These are phyloP conservation scores for Panulirus ornatus DNA, from an alignment of 1,140 invertebrate species.

Conservation along the genomic window DNA sequence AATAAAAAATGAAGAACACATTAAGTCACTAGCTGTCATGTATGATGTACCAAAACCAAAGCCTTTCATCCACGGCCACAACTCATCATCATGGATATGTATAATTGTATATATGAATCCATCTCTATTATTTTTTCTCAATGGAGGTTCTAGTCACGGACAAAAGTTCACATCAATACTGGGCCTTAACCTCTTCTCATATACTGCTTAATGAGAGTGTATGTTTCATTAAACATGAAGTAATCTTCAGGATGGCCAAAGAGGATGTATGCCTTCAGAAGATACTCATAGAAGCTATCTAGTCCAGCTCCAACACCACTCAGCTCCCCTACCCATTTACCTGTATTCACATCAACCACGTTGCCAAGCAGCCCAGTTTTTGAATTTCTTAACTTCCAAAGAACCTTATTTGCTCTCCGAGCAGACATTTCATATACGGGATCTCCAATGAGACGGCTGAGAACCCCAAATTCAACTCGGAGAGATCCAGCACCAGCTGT, in stretches of 20 bases:
- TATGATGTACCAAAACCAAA: too few relatives aligned
- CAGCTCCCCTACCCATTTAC: slow-evolving; percentile 83
- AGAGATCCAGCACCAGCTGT: slow-evolving; percentile 84
- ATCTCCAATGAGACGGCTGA: slow-evolving; percentile 83
- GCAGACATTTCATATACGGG: slow-evolving; percentile 83
- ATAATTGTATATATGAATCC: too few relatives aligned
- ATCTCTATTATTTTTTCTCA: too few relatives aligned
- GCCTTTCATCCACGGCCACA: too few relatives aligned
- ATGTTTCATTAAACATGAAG: slow-evolving; percentile 83
- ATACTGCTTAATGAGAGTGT: slow-evolving; percentile 82
- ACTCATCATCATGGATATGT: too few relatives aligned
- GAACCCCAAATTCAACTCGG: slow-evolving; percentile 84
- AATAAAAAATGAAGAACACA: too few relatives aligned
- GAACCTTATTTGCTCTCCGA: slow-evolving; percentile 80
- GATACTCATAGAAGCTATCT: slow-evolving; percentile 86
- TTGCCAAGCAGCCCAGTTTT: slow-evolving; percentile 84
- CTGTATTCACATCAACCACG: slow-evolving; percentile 83
- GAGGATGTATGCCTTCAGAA: slow-evolving; percentile 84
- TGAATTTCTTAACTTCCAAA: slow-evolving; percentile 82
- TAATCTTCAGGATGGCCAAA: slow-evolving; percentile 83
- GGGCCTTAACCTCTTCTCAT: slow-evolving; percentile 83
- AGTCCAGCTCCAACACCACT: slow-evolving; percentile 85
- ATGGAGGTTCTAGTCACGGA: too few relatives aligned
- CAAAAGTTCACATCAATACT: too few relatives aligned
- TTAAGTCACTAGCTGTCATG: too few relatives aligned